phyloP scores from a whole-genome alignment of 1,140 invertebrate genomes.

The Elymnias hypermnestra region DNA sequence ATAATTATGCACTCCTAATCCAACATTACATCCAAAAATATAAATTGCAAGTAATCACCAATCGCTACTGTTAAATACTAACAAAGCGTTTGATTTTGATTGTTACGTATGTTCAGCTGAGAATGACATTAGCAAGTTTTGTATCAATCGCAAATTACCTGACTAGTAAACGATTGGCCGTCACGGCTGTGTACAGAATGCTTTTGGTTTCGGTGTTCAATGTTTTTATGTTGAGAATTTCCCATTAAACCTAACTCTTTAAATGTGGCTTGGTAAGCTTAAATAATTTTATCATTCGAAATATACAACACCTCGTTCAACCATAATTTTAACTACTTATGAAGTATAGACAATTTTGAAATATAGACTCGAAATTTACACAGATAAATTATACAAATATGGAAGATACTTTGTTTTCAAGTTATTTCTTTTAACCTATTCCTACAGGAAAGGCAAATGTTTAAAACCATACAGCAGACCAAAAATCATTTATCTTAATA shows the following conservation, averaged over 20 bases:
- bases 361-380: conserved; percentile 2
- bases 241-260: conserved; percentile 58
- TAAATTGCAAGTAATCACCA: conserved; percentile 29
- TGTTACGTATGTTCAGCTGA: conserved; percentile 71
- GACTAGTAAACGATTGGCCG: conserved; percentile 57
- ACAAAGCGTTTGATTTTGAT: conserved; percentile 39
- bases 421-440: too few species aligned
- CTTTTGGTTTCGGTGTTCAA: conserved; percentile 41
- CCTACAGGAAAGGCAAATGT: too few species aligned
- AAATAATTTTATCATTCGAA: conserved; percentile 11
- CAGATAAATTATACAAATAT: conserved; percentile 5
- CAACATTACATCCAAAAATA: conserved; percentile 15
- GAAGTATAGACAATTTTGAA: conserved; percentile 1
- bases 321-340: conserved; percentile 1
- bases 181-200: conserved; percentile 44
- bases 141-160: conserved; percentile 59
- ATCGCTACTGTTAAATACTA: conserved; percentile 18
- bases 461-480: too few species aligned
- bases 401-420: too few species aligned
- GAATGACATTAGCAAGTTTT: conserved; percentile 75
- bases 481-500: too few species aligned
- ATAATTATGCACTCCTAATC: neutral
- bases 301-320: conserved; percentile 1
- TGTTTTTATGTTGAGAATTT: conserved; percentile 60
- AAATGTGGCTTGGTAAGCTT: conserved; percentile 5